These are phyloP conservation scores for Leptobrachium leishanense DNA, from an alignment of 2,113 vertebrate species.

Conservation along the genomic window DNA sequence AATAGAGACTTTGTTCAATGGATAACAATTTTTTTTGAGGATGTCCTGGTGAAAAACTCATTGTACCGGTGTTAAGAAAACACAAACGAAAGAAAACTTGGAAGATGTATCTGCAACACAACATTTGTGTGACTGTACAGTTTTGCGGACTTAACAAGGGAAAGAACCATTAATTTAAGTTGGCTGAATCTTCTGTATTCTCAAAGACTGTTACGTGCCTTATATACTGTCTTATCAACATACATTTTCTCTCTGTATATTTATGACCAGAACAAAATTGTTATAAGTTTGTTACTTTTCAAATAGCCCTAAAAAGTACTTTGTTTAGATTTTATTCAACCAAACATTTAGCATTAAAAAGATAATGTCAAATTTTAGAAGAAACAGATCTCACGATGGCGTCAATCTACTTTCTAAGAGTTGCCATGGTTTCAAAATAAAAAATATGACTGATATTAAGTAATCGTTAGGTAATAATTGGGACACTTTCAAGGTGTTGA, in stretches of 20 bases:
- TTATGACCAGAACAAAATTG: conserved; percentile 82
- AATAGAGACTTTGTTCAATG: conserved; percentile 85
- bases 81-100: conserved; percentile 71
- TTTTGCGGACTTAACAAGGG: conserved; percentile 86
- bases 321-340: conserved; percentile 75
- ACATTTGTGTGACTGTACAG: conserved; percentile 97
- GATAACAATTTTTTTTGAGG: conserved; percentile 73
- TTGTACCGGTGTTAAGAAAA: conserved; percentile 72
- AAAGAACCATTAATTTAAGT: conserved; percentile 84
- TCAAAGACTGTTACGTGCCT: conserved; percentile 88
- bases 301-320: conserved; percentile 69
- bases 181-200: conserved; percentile 86
- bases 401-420: conserved; percentile 58
- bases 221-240: conserved; percentile 79
- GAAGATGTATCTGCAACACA: conserved; percentile 82
- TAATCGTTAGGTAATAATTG: background rate
- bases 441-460: conserved; percentile 18
- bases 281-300: conserved; percentile 66
- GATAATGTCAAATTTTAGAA: conserved; percentile 81
- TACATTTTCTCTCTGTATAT: conserved; percentile 80
- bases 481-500: no score
- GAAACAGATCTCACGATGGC: conserved; percentile 79
- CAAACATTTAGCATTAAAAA: conserved; percentile 73
- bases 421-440: conserved; percentile 49
- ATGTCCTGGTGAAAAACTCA: conserved; percentile 72